A percentile compares a stretch with the other conserved stretches of the same genome.
Evolutionary conservation across 2,113 vertebrate genomes (phyloP).

Genomic region (Laticauda colubrina): DNA sequence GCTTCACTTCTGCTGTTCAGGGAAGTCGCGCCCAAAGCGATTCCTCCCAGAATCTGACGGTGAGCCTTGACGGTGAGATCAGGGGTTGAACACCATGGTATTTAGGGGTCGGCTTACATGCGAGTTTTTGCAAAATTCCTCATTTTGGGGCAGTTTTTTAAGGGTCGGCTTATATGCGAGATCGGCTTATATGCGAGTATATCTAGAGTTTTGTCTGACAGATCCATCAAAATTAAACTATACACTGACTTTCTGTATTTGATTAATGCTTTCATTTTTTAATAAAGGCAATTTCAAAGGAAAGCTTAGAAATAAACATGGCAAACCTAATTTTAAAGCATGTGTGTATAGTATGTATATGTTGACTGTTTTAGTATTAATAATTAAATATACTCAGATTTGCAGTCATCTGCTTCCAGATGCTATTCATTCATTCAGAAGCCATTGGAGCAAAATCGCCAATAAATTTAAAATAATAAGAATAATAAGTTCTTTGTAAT

Average conservation of each 20-base stretch:
- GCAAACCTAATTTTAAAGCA: not conserved
- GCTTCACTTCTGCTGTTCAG: too few relatives aligned
- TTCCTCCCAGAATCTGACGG: too few relatives aligned
- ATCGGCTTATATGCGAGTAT: too few relatives aligned
- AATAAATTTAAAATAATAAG: not conserved
- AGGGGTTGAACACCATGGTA: too few relatives aligned
- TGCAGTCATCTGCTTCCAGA: not conserved
- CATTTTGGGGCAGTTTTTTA: too few relatives aligned
- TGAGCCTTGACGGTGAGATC: too few relatives aligned
- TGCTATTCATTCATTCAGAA: not conserved
- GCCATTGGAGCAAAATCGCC: not conserved
- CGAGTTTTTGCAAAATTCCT: too few relatives aligned
- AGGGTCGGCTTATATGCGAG: too few relatives aligned
- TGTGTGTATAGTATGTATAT: not conserved
- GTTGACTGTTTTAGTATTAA: not conserved
- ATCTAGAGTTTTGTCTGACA: not conserved
- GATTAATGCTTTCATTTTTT: not conserved
- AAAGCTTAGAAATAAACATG: not conserved
- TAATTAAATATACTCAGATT: not conserved
- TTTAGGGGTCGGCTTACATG: too few relatives aligned
- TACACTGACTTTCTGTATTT: not conserved
- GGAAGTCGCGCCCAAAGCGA: too few relatives aligned
- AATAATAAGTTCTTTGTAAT: not conserved
- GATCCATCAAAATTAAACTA: not conserved
- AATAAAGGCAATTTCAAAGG: not conserved